Base-by-base conservation (phyloP, 2,797 vertebrate species). In the Lacerta bilineata region DNA sequence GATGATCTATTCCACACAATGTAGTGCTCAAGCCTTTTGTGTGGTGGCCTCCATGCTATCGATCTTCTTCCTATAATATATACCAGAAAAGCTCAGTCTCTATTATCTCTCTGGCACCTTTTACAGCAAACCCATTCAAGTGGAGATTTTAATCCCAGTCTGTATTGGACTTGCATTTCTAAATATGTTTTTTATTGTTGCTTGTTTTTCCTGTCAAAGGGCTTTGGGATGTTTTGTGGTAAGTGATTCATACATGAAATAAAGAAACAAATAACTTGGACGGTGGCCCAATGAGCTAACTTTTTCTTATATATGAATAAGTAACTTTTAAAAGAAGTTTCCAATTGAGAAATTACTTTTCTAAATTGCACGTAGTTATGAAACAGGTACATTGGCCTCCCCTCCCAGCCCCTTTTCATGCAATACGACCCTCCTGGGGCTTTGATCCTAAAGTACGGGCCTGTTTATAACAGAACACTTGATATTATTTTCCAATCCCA, bases 401-500 rank as follows among this genome's bases (percentile, higher is more conserved):
- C 59, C 25, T 68, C 36, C 80, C 59, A 68, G 33, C 55, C 79
- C 25, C 11, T 41, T 43, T 29, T 8, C 13, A 43, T 29, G 39
- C 64, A 82, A 29, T 18, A 25, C 13, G 27, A 68, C 66, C 41
- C 41, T 69, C 5, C 59, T n/a, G 39, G 43, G 43, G 5, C 64
- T 83, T 27, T 43, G 29, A 41, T 69, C 66, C 81, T 43, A 9
- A 80, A 27, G 72, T 29, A n/a, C 13, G 17, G 41, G 66, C 41
- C 41, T 27, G 81, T 69, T 43, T 46, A 43, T 69, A 69, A 83
- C 17, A 46, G 64, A 46, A 43, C 43, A 50, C 43, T 83, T 15
- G 50, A 69, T n/a, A 20, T 18, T 69, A 11, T 69, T 83, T 83
- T 43, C 81, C 66, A 77, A 92, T 86, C 90, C 93, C 77, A 87